Evolutionary conservation across 1,140 invertebrate genomes (phyloP), one percentile per base, ranked within the genome.

Genomic region (Lanistes nyassanus): DNA sequence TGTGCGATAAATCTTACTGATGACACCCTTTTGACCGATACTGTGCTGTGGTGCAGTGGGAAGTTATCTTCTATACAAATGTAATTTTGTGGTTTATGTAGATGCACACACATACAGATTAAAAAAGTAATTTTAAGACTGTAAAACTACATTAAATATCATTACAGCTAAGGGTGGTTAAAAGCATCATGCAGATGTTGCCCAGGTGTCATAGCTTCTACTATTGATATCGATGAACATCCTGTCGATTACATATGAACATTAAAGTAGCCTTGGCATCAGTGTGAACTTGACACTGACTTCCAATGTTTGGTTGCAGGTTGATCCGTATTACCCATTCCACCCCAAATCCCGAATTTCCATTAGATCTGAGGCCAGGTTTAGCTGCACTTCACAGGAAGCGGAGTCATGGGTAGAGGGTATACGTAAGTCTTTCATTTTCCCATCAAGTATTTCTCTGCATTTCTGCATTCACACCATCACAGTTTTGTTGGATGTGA

Each of bases 301-400:
- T n/a, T n/a, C n/a, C n/a, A n/a, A n/a, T 55, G 31, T 51, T 67
- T 77, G 77, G 79, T 84, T 96, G 37, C 95, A 95, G 76, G 92
- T 98, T 58, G 96, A 98, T 87, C 91, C 93, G 0, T 90, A 94
- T 74, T 98, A 98, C 90, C 94, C 94, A 19, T 97, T 97, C 89
- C 93, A 97, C 89, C 93, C 94, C 0, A 92, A 93, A 67, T 92
- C 93, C 47, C 90, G 95, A 74, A 89, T 98, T 0, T 93, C 93
- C 78, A 92, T 97, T 37, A 93, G 92, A 55, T 94, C 95, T 76
- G 95, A 98, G 81, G 97, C 96, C 0, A 91, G 96, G 79, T 90
- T 99, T 7, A 95, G 94, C 86, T 93, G 93, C 78, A 94, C 93
- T 26, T 92, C 94, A 23, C 93, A 95, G 79, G 94, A 97, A 88